Evolutionary conservation across 2,113 vertebrate genomes (phyloP), one percentile per base, ranked within the genome.

Genomic region (Pampusana beccarii): DNA sequence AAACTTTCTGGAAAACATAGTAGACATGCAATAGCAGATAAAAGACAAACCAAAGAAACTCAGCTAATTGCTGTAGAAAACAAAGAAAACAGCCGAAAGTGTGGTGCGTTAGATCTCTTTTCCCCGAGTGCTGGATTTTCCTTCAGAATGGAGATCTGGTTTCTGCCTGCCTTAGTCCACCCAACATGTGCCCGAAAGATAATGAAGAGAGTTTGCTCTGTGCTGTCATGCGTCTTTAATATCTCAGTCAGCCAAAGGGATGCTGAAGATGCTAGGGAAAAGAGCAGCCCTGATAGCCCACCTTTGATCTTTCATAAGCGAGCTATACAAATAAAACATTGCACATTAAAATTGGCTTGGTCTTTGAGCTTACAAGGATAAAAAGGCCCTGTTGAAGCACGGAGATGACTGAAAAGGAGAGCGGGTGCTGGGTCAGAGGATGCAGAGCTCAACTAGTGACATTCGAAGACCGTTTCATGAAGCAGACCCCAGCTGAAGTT

Each of bases 81-180:
- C 21, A 79, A 82, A 48, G 48, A 40, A 29, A 50, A 54, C 36
- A 46, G 44, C 19, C 44, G 25, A 46, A 18, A 13, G 70, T 81
- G 33, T 50, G 33, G 24, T 88, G n/a, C 29, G 13, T 74, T 60
- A 79, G 61, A 81, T 58, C 61, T 61, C 21, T 60, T 13, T 33
- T 86, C 80, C 72, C 70, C 61, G n/a, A 19, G 57, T 13, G 2
- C 40, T 80, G 3, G 2, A 46, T 90, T 92, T 90, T 86, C 85
- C 46, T 90, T 82, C 46, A 58, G 44, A 93, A 33, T 21, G n/a
- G 50, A 69, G 73, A 29, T 92, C 93, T 96, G 77, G 17, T 85
- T 96, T 95, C 73, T 92, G 46, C 93, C 84, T 89, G 50, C 73
- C 83, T 92, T 73, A 89, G 83, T 69, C 94, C 50, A 70, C 89